Conservation (phyloP, 2,113 vertebrate species). For the Cyprinodon variegatus region DNA sequence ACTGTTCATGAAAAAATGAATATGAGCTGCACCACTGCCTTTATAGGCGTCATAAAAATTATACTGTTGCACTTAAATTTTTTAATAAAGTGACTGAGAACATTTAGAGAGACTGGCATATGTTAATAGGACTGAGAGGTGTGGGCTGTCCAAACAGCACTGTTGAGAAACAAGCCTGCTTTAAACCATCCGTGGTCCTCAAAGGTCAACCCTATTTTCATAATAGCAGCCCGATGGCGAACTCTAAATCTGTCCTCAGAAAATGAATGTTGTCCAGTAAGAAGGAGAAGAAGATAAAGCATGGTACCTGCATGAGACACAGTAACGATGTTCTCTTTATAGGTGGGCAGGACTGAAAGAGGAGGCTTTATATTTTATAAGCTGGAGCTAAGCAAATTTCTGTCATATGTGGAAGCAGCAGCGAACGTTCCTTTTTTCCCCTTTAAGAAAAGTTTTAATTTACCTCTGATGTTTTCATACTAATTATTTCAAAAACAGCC, state of each 20-base stretch:
- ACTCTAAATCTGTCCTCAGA: constrained; percentile 72
- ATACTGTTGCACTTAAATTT: constrained; percentile 91
- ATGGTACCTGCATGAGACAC: constrained; percentile 32
- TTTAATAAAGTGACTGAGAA: constrained; percentile 91
- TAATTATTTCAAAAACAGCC: background rate
- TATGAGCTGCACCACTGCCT: constrained; percentile 84
- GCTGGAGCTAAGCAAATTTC: constrained; percentile 45
- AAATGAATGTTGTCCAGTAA: constrained; percentile 46
- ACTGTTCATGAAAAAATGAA: constrained; percentile 87
- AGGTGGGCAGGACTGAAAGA: constrained; percentile 36
- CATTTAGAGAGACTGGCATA: constrained; percentile 90
- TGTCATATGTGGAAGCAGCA: constrained; percentile 15
- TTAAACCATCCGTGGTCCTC: constrained; percentile 55
- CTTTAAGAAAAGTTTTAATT: background rate
- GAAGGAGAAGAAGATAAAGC: constrained; percentile 48
- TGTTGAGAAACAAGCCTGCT: constrained; percentile 44
- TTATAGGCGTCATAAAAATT: constrained; percentile 92
- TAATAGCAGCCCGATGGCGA: constrained; percentile 71
- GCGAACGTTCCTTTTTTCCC: constrained; percentile 9
- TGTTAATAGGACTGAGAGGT: constrained; percentile 81
- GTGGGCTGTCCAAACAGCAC: constrained; percentile 61
- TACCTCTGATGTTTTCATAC: background rate
- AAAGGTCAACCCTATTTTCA: constrained; percentile 82
- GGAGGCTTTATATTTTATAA: constrained; percentile 49
- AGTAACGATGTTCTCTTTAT: constrained; percentile 58